Conservation (phyloP, 2,797 vertebrate species). For the Apodemus agrarius region DNA sequence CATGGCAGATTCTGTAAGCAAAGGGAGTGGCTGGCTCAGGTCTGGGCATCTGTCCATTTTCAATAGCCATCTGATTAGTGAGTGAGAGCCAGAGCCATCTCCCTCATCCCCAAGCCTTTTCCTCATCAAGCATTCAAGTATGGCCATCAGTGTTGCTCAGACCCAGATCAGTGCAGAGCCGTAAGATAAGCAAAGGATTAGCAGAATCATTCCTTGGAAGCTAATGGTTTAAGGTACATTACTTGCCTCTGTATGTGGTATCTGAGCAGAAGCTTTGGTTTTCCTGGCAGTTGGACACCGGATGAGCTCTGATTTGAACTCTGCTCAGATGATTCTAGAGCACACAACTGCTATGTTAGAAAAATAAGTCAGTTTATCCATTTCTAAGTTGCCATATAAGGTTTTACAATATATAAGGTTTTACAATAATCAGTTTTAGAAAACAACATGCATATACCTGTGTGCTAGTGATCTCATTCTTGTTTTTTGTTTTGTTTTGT, state of each 20-base stretch:
- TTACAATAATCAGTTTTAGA: conserved; percentile 13
- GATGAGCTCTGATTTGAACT: conserved; percentile 23
- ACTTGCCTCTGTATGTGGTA: not conserved
- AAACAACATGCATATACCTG: not conserved
- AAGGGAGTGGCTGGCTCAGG: not conserved
- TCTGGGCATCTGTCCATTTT: not conserved
- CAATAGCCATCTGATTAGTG: not conserved
- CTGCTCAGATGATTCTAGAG: conserved; percentile 9
- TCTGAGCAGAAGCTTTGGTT: not conserved
- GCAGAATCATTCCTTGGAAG: not conserved
- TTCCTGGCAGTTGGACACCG: not conserved
- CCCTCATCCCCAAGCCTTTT: conserved; percentile 31
- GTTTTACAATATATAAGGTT: conserved; percentile 17
- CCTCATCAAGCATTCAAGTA: not conserved
- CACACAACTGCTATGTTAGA: not conserved
- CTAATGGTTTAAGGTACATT: conserved; percentile 33
- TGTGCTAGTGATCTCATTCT: conserved; percentile 27
- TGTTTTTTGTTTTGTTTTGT: no score
- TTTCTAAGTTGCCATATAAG: conserved; percentile 34
- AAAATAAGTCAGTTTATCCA: not conserved
- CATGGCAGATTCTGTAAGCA: not conserved
- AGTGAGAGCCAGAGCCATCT: not conserved
- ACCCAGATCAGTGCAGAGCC: conserved; percentile 39
- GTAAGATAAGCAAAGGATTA: conserved; percentile 53
- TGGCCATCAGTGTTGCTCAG: conserved; percentile 3